These are phyloP conservation scores for Callionymus lyra DNA, from an alignment of 2,113 vertebrate species.

Conservation along the genomic window DNA sequence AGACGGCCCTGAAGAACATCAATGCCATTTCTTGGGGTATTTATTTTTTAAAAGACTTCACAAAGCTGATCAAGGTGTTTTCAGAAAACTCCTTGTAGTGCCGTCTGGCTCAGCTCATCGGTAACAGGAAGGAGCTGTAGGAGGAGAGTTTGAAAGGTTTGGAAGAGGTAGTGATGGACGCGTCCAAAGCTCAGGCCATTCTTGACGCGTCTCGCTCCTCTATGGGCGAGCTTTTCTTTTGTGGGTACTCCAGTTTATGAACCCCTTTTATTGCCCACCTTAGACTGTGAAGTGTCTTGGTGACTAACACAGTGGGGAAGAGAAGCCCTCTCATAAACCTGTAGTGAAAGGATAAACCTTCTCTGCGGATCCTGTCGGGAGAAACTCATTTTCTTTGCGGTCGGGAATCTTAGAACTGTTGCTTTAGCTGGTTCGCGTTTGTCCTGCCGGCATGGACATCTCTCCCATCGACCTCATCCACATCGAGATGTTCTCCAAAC, in stretches of 20 bases:
- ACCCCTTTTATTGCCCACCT: too few relatives aligned
- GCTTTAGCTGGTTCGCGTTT: slow-evolving; percentile 77
- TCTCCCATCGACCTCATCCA: slow-evolving; percentile 94
- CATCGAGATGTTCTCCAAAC: too few relatives aligned
- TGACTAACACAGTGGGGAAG: slow-evolving; percentile 62
- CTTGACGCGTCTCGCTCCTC: slow-evolving; percentile 87
- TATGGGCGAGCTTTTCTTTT: slow-evolving; percentile 74
- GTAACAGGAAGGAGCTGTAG: slow-evolving; percentile 81
- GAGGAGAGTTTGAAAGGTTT: slow-evolving; percentile 78
- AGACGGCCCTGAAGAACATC: too few relatives aligned
- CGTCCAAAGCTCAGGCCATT: slow-evolving; percentile 88
- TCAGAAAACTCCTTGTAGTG: slow-evolving; percentile 84
- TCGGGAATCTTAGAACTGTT: neutral
- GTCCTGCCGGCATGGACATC: too few relatives aligned
- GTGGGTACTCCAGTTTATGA: slow-evolving; percentile 31
- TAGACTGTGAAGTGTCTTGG: slow-evolving; percentile 43
- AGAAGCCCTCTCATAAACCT: too few relatives aligned
- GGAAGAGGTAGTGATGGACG: too few relatives aligned
- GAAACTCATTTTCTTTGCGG: slow-evolving; percentile 28
- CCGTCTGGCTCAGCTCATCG: slow-evolving; percentile 81
- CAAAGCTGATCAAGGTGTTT: slow-evolving; percentile 86
- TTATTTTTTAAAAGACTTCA: too few relatives aligned
- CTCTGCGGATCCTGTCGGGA: slow-evolving; percentile 64
- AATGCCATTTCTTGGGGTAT: too few relatives aligned
- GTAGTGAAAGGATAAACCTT: too few relatives aligned